phyloP scores from a whole-genome alignment of 1,140 invertebrate genomes.

The Atta texana region DNA sequence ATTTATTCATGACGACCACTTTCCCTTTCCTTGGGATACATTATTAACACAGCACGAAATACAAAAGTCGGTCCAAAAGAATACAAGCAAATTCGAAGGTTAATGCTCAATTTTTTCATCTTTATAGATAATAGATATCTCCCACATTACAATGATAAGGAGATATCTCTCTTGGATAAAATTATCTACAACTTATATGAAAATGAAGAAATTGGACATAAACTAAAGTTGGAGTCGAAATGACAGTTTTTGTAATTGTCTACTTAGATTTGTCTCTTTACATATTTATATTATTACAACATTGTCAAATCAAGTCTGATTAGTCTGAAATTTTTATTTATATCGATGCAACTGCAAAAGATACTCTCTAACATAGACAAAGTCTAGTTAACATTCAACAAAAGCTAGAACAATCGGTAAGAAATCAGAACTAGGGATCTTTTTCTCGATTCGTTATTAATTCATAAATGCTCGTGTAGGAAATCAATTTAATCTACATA shows the following conservation, averaged over 20 bases:
- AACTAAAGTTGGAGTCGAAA: too few relatives aligned
- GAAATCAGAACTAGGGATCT: neutral
- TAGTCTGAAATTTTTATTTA: neutral
- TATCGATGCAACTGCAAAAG: neutral
- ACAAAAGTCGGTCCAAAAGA: neutral
- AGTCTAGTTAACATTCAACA: neutral
- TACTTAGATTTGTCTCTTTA: neutral
- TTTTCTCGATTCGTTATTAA: neutral
- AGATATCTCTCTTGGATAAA: too few relatives aligned
- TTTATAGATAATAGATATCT: too few relatives aligned
- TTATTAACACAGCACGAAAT: constrained; percentile 60
- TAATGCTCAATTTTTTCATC: too few relatives aligned
- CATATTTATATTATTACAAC: neutral
- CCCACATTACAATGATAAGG: too few relatives aligned
- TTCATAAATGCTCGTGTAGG: neutral
- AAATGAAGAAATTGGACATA: too few relatives aligned
- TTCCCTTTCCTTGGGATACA: constrained; percentile 52
- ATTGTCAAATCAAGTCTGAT: neutral
- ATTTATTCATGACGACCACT: constrained; percentile 75
- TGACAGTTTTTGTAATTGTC: too few relatives aligned
- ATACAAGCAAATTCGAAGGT: neutral
- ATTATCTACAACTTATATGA: too few relatives aligned
- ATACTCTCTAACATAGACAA: neutral
- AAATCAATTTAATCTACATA: too few relatives aligned
- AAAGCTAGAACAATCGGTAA: neutral